Evolutionary conservation across 2,888 invertebrate genomes (phyloP), one percentile per base, ranked within the genome.

Genomic region (Pyrgus malvae): DNA sequence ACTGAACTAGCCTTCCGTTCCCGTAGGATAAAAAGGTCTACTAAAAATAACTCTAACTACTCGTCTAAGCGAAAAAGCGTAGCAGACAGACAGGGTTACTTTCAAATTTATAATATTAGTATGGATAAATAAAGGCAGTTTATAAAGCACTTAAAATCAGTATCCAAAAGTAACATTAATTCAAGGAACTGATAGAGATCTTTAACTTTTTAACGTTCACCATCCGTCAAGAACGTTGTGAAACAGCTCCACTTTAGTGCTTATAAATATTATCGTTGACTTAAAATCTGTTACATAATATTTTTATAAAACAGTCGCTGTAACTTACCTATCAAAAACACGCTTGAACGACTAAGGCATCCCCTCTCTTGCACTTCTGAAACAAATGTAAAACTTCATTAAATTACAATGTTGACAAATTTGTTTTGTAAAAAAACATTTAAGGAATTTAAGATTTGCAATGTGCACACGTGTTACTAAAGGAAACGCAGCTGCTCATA

Each of bases 321-420:
- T n/a, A n/a, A n/a, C 79, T 78, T 64, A 85, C 89, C 83, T 81
- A 76, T 71, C 70, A 68, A 68, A 63, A 62, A 67, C 69, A 72
- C 73, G 73, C 72, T 73, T 78, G 76, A 76, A 71, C 75, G 73
- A 69, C 63, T 69, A 70, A 70, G 74, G 72, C 87, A 87, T 88
- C 76, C 79, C 85, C 78, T 72, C 72, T 72, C 74, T 72, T 87
- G 89, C 89, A 88, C 89, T 76, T 73, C 89, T 88, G 84, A 51
- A 87, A 86, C 78, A 85, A 83, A 64, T 60, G 66, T 65, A 66
- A 55, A 58, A 41, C 21, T 48, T 57, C 3, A 25, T 41, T 41
- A 21, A 41, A 41, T 23, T 23, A 12, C 6, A 6, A 38, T 31
- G 11, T 27, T 38, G 2, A 38, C 37, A 11, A 12, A 38, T 7